A percentile compares a stretch with the other conserved stretches of the same genome.
Evolutionary conservation across 2,797 vertebrate species (phyloP).

Genomic region (Chlorospingus flavigularis): DNA sequence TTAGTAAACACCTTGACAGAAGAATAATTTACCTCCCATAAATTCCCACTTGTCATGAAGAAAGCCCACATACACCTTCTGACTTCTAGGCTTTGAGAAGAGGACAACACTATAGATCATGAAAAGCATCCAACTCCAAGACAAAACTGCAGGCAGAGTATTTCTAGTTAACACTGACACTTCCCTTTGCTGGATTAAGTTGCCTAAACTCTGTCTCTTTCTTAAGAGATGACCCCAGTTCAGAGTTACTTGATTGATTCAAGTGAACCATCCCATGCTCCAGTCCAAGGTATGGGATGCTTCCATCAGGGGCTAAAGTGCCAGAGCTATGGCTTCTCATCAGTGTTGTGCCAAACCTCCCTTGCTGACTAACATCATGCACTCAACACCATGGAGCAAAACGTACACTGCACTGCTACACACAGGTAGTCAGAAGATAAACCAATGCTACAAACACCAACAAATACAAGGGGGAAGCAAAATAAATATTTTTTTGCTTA

Average conservation of each 20-base stretch:
- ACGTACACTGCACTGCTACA: background rate
- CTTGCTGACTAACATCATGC: background rate
- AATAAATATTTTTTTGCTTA: background rate
- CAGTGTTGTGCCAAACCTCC: background rate
- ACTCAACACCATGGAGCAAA: background rate
- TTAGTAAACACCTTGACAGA: background rate
- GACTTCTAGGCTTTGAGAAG: background rate
- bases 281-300: background rate
- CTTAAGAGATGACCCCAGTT: background rate
- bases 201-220: background rate
- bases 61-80: background rate
- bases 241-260: background rate
- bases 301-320: background rate
- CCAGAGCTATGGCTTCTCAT: background rate
- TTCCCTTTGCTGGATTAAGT: background rate
- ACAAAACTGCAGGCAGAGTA: background rate
- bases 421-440: background rate
- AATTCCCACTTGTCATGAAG: background rate
- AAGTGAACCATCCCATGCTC: background rate
- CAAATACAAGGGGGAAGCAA: background rate
- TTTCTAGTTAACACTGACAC: background rate
- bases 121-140: background rate
- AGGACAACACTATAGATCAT: background rate
- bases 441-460: background rate
- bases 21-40: background rate